Evolutionary conservation across 2,797 vertebrate species (phyloP), one percentile per base, ranked within the genome.

Genomic region (Epinephelus awoara): DNA sequence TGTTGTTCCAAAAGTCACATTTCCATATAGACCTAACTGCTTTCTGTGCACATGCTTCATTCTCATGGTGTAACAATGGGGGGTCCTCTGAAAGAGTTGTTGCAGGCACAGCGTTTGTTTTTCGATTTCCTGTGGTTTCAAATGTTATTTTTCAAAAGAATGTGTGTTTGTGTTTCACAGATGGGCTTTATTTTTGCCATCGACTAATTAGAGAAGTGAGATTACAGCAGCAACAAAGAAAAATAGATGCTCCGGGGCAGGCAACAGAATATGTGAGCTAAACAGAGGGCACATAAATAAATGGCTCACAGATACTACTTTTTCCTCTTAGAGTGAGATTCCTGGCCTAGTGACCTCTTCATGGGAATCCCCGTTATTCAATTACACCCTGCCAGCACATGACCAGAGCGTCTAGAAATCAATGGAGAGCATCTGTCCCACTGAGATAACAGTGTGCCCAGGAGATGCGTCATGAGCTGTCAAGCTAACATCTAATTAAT

Each of bases 351-450:
- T 84, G 80, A 91, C 80, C 79, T 76, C 86, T 89, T 86, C 73
- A 71, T 75, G 83, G 90, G 90, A 91, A 84, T 85, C 87, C 83
- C 75, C 82, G 49, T 91, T 82, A 82, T 89, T 93, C 72, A 91
- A 83, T 90, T 90, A 81, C 67, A 62, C 75, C 66, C 71, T 2
- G 58, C 2, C 2, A 75, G 50, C 84, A 74, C 75, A 82, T 79
- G 85, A 87, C 51, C 62, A 58, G 56, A 56, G 61, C 21, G 50
- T 76, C 63, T 71, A 42, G 55, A 90, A 93, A 93, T 94, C 93
- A 92, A 92, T 93, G 88, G 44, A 42, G 80, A 85, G 87, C 92
- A 90, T 93, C 94, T 94, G 93, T 85, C 88, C 84, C 82, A 2
- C 59, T 14, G 86, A 91, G 91, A 94, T 93, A 92, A 89, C 62